Conservation (phyloP, 1,140 invertebrate species). For the Zaprionus davidi region DNA sequence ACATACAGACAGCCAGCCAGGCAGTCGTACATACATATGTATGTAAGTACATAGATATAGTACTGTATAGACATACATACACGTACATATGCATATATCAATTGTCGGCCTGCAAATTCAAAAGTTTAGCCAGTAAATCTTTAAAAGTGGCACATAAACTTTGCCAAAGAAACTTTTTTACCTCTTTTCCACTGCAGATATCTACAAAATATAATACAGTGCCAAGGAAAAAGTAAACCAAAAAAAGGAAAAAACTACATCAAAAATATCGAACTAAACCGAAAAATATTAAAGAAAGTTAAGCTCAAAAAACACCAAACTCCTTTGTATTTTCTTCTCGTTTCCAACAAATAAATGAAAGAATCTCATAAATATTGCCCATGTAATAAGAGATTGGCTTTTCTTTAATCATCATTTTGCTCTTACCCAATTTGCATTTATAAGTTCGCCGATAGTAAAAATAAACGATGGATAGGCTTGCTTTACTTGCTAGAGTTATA, state of each 20-base stretch:
- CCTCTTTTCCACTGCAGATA: slow-evolving; percentile 43
- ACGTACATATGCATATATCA: slow-evolving; percentile 36
- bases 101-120: slow-evolving; percentile 53
- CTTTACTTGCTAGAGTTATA: too few relatives aligned
- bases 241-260: slow-evolving; percentile 12
- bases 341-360: neutral
- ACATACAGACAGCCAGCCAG: neutral
- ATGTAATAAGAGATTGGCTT: neutral
- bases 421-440: too few relatives aligned
- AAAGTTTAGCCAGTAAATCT: slow-evolving; percentile 80
- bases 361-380: slow-evolving; percentile 15
- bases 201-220: slow-evolving; percentile 74
- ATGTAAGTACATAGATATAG: too few relatives aligned
- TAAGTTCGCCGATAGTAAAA: too few relatives aligned
- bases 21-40: neutral
- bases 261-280: slow-evolving; percentile 34
- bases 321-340: slow-evolving; percentile 14
- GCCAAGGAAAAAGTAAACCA: slow-evolving; percentile 45
- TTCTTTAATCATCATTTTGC: too few relatives aligned
- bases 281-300: slow-evolving; percentile 51
- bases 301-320: slow-evolving; percentile 47
- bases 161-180: slow-evolving; percentile 75
- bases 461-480: too few relatives aligned
- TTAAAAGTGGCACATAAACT: slow-evolving; percentile 82
- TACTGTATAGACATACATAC: too few relatives aligned